Conservation (phyloP, 2,797 vertebrate genomes). For the Phoebastria nigripes region DNA sequence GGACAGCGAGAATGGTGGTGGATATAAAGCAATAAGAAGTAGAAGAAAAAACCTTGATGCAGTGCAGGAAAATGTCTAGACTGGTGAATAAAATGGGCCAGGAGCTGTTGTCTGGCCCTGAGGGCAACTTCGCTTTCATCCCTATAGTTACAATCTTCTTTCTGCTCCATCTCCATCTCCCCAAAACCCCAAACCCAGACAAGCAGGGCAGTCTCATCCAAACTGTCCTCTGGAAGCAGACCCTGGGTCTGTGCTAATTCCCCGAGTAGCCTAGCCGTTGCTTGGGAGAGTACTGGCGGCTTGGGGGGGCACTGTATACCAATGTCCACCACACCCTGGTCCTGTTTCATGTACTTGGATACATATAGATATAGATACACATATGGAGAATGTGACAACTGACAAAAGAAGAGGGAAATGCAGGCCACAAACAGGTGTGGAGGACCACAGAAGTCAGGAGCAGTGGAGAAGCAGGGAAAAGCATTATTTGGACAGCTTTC, state of each 20-base stretch:
- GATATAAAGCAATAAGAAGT: not conserved
- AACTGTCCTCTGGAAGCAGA: not conserved
- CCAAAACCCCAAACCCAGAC: not conserved
- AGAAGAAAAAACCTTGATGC: not conserved
- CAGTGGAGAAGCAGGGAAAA: not conserved
- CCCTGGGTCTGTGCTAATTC: not conserved
- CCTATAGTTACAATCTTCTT: not conserved
- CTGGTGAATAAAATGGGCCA: not conserved
- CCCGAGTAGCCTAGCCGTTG: not conserved
- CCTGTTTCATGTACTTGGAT: not conserved
- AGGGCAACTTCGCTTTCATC: not conserved
- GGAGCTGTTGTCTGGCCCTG: not conserved
- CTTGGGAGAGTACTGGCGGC: not conserved
- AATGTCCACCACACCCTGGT: not conserved
- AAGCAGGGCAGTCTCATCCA: not conserved
- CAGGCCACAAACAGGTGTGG: not conserved
- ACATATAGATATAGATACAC: not conserved
- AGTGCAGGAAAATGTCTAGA: not conserved
- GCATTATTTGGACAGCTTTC: not conserved
- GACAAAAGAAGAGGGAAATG: not conserved
- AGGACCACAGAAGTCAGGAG: not conserved
- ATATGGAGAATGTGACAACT: not conserved
- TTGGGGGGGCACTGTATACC: too few relatives aligned
- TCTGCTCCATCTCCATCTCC: not conserved
- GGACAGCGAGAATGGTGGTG: not conserved